Base-by-base conservation (phyloP, 2,888 invertebrate genomes). In the Arctia plantaginis region DNA sequence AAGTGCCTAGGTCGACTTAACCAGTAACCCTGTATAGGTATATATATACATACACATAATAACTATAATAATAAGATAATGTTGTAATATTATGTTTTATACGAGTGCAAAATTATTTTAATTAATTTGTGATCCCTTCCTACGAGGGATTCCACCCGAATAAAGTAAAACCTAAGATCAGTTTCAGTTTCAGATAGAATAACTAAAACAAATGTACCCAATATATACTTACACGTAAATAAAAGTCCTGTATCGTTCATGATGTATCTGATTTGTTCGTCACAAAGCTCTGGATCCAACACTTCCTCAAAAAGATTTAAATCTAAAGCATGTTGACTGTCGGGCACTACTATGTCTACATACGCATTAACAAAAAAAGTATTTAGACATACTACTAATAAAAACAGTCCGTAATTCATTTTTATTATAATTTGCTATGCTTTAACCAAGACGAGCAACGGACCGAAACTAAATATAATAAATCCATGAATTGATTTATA, bases 191-290 rank as follows among this genome's bases (percentile, higher is more conserved):
- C 44, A 15, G 12, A 44, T 44, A 15, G 44, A 12, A n/a, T 10
- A n/a, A 8, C 51, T n/a, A 55, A n/a, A 10, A 51, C 7, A 51
- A 51, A 18, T 51, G 20, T 23, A 55, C 12, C 20, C 10, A 55
- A 23, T n/a, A 55, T 67, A 41, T 83, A 93, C 94, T 94, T 84
- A 94, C 94, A 93, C 82, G 80, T 80, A 39, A 85, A 72, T 30
- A 88, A 78, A 27, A 93, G 79, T 2, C 78, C 3, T 0, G 84
- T 80, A 73, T 89, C 82, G 10, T 79, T 77, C 7, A 80, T 65
- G 47, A 94, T 84, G 74, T 88, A 90, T 7, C 67, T 71, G n/a
- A 94, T 79, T 80, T 95, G 93, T 39, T 84, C 78, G n/a, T 83
- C 77, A 85, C 94, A 95, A 67, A 90, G 72, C 71, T 90, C 88